These are phyloP conservation scores for Porites lutea DNA, from an alignment of 64 coral and sea anemone genomes.

Conservation along the genomic window DNA sequence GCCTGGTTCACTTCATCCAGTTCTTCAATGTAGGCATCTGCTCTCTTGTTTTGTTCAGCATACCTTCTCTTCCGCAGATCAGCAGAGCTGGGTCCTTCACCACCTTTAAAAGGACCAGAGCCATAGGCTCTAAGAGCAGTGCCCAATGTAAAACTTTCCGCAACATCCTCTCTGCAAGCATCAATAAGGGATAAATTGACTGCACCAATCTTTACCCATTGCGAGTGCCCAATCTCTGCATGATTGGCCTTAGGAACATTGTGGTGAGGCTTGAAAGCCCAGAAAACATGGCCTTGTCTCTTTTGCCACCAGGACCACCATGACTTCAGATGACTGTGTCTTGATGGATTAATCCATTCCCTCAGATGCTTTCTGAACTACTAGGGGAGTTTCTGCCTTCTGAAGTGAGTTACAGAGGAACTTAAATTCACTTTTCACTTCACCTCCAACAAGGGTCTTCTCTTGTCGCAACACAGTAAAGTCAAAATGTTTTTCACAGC, in stretches of 20 bases:
- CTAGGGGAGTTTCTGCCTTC: conserved; percentile 49
- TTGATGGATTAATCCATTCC: conserved; percentile 35
- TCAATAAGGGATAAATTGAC: conserved; percentile 70
- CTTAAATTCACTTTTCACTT: conserved; percentile 49
- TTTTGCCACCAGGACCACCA: conserved; percentile 76
- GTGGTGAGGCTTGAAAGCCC: conserved; percentile 66
- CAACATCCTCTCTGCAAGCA: conserved; percentile 70
- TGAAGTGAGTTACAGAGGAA: conserved; percentile 58
- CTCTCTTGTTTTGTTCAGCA: conserved; percentile 58
- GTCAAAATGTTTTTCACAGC: conserved; percentile 71
- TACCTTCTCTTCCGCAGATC: conserved; percentile 61
- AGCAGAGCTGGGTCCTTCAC: conserved; percentile 52
- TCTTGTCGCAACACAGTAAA: conserved; percentile 54
- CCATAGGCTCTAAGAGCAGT: conserved; percentile 53
- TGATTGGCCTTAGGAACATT: conserved; percentile 70
- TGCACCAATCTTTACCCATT: conserved; percentile 59
- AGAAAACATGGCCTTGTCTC: conserved; percentile 48
- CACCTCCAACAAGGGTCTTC: conserved; percentile 57
- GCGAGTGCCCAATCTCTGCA: conserved; percentile 69
- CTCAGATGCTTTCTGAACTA: conserved; percentile 63
- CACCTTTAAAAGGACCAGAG: conserved; percentile 47
- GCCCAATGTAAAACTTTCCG: conserved; percentile 54
- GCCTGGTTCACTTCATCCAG: conserved; percentile 43
- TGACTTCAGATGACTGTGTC: conserved; percentile 29
- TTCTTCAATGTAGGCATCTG: conserved; percentile 63